A percentile compares a stretch with the other conserved stretches of the same genome.
phyloP scores from a whole-genome alignment of 2,888 invertebrate species.

The Seladonia tumulorum region DNA sequence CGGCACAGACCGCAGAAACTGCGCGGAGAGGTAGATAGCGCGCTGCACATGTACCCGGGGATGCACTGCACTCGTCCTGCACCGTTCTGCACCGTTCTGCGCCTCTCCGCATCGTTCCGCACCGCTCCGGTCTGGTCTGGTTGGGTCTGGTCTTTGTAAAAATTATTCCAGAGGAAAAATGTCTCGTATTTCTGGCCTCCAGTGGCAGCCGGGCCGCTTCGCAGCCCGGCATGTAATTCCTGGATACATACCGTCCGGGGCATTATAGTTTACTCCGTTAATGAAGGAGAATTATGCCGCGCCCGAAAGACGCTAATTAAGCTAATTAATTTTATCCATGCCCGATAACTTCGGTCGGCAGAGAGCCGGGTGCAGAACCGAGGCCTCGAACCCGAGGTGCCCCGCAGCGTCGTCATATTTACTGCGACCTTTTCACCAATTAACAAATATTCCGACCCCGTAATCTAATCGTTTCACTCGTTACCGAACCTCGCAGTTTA shows the following conservation, averaged over 20 bases:
- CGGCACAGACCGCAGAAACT: constrained; percentile 45
- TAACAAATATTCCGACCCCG: constrained; percentile 2
- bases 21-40: constrained; percentile 35
- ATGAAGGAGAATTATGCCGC: constrained; percentile 68
- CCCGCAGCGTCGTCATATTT: neutral
- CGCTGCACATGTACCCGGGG: constrained; percentile 8
- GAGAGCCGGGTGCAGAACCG: neutral
- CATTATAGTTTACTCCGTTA: constrained; percentile 68
- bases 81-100: neutral
- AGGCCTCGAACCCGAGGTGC: neutral
- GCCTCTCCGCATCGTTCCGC: neutral
- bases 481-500: neutral
- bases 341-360: constrained; percentile 47
- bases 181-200: constrained; percentile 67
- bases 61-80: neutral
- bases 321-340: constrained; percentile 70
- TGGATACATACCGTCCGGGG: constrained; percentile 24
- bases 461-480: constrained; percentile 4
- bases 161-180: constrained; percentile 69
- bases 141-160: constrained; percentile 57
- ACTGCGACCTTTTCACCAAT: neutral
- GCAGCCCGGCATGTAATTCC: constrained; percentile 56
- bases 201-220: constrained; percentile 27
- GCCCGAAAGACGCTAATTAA: constrained; percentile 68
- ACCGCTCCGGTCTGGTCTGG: neutral